Evolutionary conservation across 92 coral and sea anemone species (phyloP).

Genomic region (Actinostola sp.): DNA sequence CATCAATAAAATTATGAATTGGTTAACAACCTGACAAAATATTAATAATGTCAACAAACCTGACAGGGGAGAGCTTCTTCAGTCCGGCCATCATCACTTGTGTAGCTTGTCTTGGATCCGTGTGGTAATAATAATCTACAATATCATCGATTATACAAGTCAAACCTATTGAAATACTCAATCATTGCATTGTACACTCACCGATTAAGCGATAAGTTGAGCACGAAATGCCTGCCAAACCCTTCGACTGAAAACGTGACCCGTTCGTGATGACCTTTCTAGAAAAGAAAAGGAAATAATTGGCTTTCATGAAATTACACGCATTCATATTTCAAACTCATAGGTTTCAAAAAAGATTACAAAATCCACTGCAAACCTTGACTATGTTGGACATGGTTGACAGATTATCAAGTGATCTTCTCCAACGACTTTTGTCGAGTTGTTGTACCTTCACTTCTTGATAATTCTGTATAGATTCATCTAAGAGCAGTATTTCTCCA

Average conservation of each 20-base stretch:
- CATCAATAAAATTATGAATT: neutral
- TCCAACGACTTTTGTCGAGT: neutral
- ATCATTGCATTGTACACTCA: neutral
- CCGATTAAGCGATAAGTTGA: constrained; percentile 68
- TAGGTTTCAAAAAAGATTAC: too few relatives aligned
- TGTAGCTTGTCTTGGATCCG: constrained; percentile 10
- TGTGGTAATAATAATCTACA: constrained; percentile 15
- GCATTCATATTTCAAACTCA: neutral
- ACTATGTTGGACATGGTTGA: constrained; percentile 11
- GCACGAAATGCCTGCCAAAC: constrained; percentile 50
- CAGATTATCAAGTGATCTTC: constrained; percentile 11
- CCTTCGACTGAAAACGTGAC: constrained; percentile 53
- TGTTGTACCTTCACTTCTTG: constrained; percentile 14
- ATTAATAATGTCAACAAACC: constrained; percentile 18
- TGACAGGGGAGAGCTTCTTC: neutral
- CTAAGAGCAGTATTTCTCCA: constrained; percentile 7
- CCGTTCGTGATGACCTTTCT: constrained; percentile 58
- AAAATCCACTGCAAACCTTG: neutral
- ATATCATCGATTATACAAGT: too few relatives aligned
- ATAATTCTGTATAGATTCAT: constrained; percentile 26
- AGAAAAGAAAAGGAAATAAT: neutral
- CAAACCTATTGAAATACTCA: neutral
- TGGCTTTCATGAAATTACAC: too few relatives aligned
- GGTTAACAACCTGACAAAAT: neutral
- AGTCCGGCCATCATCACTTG: constrained; percentile 1